Base-by-base conservation (phyloP, 2,113 vertebrate genomes). In the Brachyhypopomus gauderio region DNA sequence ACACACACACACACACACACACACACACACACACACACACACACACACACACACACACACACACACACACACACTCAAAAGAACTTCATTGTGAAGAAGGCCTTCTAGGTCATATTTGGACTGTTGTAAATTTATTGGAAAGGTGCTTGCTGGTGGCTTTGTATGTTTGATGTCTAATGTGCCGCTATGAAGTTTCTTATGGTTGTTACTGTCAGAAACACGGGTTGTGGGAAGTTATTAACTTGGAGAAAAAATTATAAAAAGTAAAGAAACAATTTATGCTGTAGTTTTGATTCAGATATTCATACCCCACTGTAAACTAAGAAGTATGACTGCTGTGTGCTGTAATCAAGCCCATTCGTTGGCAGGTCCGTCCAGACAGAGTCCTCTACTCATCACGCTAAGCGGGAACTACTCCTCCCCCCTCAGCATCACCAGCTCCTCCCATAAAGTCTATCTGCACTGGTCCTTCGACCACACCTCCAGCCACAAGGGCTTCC, bases 381-480 rank as follows among this genome's bases (percentile, higher is more conserved):
- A 99, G 83, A 98, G 95, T 52, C 95, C 96, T 0, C 92, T 97
- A 38, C 94, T 99, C 11, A 94, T 97, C 48, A 96, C 97, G 1
- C 94, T 99, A 69, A 99, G 96, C 20, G 97, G 98, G 3, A 99
- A 99, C 91, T 98, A 98, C 83, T 97, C 97, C 0, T 94, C 92
- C 45, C 97, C 98, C 0, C 91, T 98, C 86, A 94, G 93, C 1
- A 95, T 98, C 86, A 96, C 95, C 87, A 99, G 96, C 91, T 94
- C 96, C 0, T 92, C 92, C 71, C 97, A 92, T 91, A 96, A 91
- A 73, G 97, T 97, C 63, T 98, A 96, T 85, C 94, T 99, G 75
- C 97, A 97, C 81, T 99, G 98, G 98, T 96, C 97, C 8, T 98
- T 98, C 1, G 98, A 99, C 84, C 96, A 98, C 0, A 95, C 96